Evolutionary conservation across 2,888 invertebrate species (phyloP).

Genomic region (Litoditis marina): DNA sequence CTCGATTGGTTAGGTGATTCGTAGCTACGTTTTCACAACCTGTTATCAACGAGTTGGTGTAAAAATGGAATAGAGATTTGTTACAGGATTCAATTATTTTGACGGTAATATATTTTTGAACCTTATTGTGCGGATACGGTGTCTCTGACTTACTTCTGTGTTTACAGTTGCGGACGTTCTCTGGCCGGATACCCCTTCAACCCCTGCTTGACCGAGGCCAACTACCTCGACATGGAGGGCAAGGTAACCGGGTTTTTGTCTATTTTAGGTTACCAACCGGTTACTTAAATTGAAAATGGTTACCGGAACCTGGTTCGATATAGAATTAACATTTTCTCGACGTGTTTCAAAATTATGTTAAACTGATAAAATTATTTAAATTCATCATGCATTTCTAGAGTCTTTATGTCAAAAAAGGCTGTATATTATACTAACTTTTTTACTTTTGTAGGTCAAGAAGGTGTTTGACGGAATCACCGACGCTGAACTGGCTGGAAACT

Average conservation of each 20-base stretch:
- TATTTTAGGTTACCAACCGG: no score
- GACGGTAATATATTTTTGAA: not conserved
- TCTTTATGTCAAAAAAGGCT: no score
- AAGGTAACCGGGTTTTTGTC: no score
- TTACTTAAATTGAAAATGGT: no score
- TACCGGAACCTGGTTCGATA: no score
- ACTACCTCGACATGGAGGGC: conserved; percentile 87
- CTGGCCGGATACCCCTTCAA: conserved; percentile 79
- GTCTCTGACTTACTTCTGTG: not conserved
- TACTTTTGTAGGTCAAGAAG: conserved; percentile 67
- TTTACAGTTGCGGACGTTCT: conserved; percentile 78
- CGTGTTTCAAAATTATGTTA: no score
- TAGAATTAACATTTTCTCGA: no score
- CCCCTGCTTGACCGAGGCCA: conserved; percentile 90
- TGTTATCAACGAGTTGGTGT: not conserved
- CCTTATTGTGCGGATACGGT: not conserved
- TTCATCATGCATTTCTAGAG: no score
- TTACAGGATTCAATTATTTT: no score
- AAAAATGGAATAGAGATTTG: not conserved
- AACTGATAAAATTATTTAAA: no score
- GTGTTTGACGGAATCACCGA: conserved; percentile 66
- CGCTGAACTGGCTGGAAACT: conserved; percentile 69
- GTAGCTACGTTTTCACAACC: not conserved
- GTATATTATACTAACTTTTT: no score
- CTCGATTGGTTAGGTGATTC: no score